Percentiles rank a stretch among this genome's conserved stretches.
phyloP scores from a whole-genome alignment of 2,888 invertebrate species.

The Caenorhabditis sp. region DNA sequence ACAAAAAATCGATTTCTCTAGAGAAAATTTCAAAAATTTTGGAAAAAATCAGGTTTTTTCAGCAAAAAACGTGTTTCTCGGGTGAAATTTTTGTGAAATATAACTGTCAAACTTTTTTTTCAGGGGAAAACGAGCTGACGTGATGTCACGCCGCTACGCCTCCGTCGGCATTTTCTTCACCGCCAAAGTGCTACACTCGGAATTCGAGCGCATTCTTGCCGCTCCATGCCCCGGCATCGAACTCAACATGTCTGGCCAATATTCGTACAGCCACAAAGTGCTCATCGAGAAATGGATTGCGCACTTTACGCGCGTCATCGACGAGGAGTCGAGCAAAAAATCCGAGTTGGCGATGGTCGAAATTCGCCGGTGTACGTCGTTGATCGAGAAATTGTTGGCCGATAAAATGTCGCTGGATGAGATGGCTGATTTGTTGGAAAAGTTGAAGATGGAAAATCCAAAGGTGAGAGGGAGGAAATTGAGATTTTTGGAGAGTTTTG shows the following conservation, averaged over 20 bases:
- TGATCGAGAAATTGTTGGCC: slow-evolving; percentile 2
- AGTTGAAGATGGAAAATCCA: slow-evolving; percentile 13
- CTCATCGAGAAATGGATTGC: slow-evolving; percentile 41
- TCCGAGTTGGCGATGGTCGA: slow-evolving; percentile 22
- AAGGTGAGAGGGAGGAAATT: slow-evolving; percentile 11
- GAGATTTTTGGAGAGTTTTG: not conserved
- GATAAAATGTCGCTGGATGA: slow-evolving; percentile 15
- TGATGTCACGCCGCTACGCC: slow-evolving; percentile 21
- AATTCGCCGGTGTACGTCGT: slow-evolving; percentile 2
- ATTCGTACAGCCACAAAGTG: slow-evolving; percentile 32
- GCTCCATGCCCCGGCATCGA: slow-evolving; percentile 32
- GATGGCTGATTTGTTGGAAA: slow-evolving; percentile 14
- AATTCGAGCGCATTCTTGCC: slow-evolving; percentile 38
- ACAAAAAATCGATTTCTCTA: not conserved
- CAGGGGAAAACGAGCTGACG: slow-evolving; percentile 24
- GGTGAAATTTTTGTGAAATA: too few species aligned
- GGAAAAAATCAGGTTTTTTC: not conserved
- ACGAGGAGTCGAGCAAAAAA: slow-evolving; percentile 9
- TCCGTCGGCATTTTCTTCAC: slow-evolving; percentile 26
- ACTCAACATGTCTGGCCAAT: slow-evolving; percentile 7
- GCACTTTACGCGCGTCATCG: slow-evolving; percentile 24
- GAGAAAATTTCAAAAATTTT: not conserved
- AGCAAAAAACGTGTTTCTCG: too few species aligned
- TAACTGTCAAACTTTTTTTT: too few species aligned
- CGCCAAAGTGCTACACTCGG: slow-evolving; percentile 30